Evolutionary conservation across 2,113 vertebrate species (phyloP).

Genomic region (Sialia sialis): DNA sequence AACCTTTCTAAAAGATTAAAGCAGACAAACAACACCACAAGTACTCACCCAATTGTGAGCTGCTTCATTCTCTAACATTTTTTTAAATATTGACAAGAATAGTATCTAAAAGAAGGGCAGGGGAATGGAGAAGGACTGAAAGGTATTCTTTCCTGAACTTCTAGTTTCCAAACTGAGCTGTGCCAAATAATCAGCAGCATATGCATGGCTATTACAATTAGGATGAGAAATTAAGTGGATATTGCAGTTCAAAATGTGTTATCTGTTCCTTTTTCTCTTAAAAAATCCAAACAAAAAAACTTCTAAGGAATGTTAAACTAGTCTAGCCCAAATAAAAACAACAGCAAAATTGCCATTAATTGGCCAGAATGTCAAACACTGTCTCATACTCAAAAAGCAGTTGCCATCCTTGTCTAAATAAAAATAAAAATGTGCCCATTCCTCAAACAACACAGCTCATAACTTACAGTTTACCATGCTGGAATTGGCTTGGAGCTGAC

Average conservation of each 20-base stretch:
- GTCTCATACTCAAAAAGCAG: not conserved
- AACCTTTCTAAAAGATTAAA: not conserved
- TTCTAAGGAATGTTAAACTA: not conserved
- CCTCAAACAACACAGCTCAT: not conserved
- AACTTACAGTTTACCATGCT: not conserved
- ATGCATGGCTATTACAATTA: not conserved
- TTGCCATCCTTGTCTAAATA: not conserved
- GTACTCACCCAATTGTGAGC: not conserved
- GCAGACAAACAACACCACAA: not conserved
- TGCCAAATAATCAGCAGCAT: not conserved
- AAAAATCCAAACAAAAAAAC: not conserved
- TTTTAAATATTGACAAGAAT: not conserved
- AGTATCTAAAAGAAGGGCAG: not conserved
- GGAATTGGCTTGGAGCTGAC: not conserved
- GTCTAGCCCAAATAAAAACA: not conserved
- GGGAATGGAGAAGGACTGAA: not conserved
- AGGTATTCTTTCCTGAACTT: not conserved
- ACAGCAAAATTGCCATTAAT: not conserved
- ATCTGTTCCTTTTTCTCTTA: not conserved
- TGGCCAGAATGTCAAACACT: not conserved
- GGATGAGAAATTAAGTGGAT: not conserved
- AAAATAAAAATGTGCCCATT: not conserved
- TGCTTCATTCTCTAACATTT: not conserved
- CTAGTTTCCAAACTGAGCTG: not conserved
- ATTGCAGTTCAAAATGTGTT: not conserved